Base-by-base conservation (phyloP, 1,140 invertebrate genomes). In the Neodiprion pinetum region DNA sequence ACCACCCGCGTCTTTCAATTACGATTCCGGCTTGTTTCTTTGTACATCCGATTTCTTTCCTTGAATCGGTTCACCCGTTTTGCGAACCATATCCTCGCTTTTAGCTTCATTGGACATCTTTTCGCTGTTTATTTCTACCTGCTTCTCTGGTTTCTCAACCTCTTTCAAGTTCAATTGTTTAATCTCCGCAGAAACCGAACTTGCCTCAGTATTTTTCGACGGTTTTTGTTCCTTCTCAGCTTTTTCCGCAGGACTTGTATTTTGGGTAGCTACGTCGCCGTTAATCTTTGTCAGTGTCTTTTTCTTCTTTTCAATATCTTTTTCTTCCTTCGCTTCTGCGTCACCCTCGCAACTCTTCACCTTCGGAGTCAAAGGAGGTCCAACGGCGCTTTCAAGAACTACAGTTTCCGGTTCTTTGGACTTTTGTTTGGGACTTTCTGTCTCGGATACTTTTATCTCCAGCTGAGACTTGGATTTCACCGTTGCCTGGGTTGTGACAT, bases 21-120 rank as follows among this genome's bases (percentile, higher is more conserved):
- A 87, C 77, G 85, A 84, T 66, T 88, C 86, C 12, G 78, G 78
- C 76, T 87, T 86, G 71, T 77, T 84, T 61, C 78, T 84, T 71
- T 84, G 82, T 17, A 76, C 75, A 47, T 88, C 86, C 9, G 78
- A 78, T 65, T 83, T 87, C 65, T 85, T 87, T 14, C 72, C 78
- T 78, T 83, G 83, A 75, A 82, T 77, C 75, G 84, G 82, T n/a
- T 85, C 81, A 12, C 74, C 48, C n/a, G 8, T 14, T 71, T 71
- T 50, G n/a, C 48, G 12, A 48, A 23, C 47, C 28, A 28, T 84
- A 73, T 86, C 86, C 50, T 85, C 84, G 48, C 72, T 79, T 76
- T 86, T 87, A 66, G 73, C 49, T 12, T 83, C 81, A 40, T 75
- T 82, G 48, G 76, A 69, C 72, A 84, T 75, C 72, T 72, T 74